A percentile compares a stretch with the other conserved stretches of the same genome.
These are phyloP conservation scores for Linnaemya tessellans DNA, from an alignment of 2,888 invertebrate genomes.

Conservation along the genomic window DNA sequence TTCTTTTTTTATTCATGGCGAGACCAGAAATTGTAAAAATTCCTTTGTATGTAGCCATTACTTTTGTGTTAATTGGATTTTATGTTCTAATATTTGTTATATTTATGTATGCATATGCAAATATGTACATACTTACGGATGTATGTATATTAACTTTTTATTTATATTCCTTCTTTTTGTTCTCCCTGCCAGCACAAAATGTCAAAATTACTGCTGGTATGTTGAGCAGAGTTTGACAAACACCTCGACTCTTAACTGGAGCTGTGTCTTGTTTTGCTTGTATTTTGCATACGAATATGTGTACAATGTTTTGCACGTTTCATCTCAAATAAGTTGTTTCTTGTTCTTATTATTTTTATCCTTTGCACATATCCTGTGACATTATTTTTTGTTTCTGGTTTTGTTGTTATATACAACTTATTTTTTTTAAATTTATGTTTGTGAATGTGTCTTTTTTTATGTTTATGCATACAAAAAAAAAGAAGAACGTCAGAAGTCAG, in stretches of 20 bases:
- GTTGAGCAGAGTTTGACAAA: conserved; percentile 33
- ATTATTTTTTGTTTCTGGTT: conserved; percentile 50
- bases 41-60: conserved; percentile 45
- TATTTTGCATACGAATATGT: conserved; percentile 1
- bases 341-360: conserved; percentile 54
- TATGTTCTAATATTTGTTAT: conserved; percentile 20
- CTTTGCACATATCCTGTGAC: conserved; percentile 69
- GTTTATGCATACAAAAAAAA: neutral
- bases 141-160: neutral
- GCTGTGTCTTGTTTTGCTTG: conserved; percentile 23
- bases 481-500: conserved; percentile 54
- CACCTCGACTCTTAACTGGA: conserved; percentile 24
- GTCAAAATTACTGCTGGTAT: conserved; percentile 52
- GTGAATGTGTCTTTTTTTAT: conserved; percentile 12
- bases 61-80: conserved; percentile 61
- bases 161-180: neutral
- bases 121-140: neutral
- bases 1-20: conserved; percentile 6
- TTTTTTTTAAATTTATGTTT: conserved; percentile 5
- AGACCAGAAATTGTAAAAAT: conserved; percentile 37
- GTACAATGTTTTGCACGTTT: conserved; percentile 42
- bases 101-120: neutral
- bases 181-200: conserved; percentile 23
- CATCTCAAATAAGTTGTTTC: conserved; percentile 37
- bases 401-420: conserved; percentile 3